These are phyloP conservation scores for Ischnus inquisitorius DNA, from an alignment of 2,888 invertebrate genomes.

Conservation along the genomic window DNA sequence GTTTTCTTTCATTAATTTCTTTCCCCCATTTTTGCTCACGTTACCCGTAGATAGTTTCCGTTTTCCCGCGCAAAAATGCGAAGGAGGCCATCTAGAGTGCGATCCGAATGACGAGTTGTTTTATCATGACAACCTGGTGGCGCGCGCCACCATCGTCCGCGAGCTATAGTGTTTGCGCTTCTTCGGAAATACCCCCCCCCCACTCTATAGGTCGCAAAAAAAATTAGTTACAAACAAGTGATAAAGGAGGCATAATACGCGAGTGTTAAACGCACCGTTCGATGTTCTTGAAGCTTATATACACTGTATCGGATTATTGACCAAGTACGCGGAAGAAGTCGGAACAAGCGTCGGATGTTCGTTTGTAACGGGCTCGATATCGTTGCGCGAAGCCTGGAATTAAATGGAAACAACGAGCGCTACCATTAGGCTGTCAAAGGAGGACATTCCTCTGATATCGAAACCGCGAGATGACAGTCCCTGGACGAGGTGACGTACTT, in stretches of 20 bases:
- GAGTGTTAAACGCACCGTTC: slow-evolving; percentile 6
- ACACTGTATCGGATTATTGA: background rate
- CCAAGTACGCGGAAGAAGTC: background rate
- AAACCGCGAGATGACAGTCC: slow-evolving; percentile 88
- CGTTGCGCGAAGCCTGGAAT: slow-evolving; percentile 60
- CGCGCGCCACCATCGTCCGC: too few relatives aligned
- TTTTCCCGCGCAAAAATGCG: background rate
- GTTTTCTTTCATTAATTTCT: too few relatives aligned
- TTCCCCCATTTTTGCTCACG: background rate
- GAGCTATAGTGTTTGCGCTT: too few relatives aligned
- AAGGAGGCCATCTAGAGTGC: too few relatives aligned
- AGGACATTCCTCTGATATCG: slow-evolving; percentile 90
- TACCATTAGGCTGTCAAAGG: slow-evolving; percentile 87
- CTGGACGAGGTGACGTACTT: slow-evolving; percentile 87
- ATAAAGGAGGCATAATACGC: slow-evolving; percentile 32
- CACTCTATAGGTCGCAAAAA: background rate
- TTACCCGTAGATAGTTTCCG: background rate
- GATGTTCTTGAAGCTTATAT: slow-evolving; percentile 37
- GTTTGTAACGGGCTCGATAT: slow-evolving; percentile 35
- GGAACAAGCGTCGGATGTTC: slow-evolving; percentile 17
- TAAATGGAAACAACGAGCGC: slow-evolving; percentile 86
- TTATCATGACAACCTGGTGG: too few relatives aligned
- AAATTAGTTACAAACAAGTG: slow-evolving; percentile 37
- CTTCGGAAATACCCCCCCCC: background rate
- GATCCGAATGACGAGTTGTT: too few relatives aligned